Conservation (phyloP, 2,797 vertebrate genomes). For the Enteromius mattozi region DNA sequence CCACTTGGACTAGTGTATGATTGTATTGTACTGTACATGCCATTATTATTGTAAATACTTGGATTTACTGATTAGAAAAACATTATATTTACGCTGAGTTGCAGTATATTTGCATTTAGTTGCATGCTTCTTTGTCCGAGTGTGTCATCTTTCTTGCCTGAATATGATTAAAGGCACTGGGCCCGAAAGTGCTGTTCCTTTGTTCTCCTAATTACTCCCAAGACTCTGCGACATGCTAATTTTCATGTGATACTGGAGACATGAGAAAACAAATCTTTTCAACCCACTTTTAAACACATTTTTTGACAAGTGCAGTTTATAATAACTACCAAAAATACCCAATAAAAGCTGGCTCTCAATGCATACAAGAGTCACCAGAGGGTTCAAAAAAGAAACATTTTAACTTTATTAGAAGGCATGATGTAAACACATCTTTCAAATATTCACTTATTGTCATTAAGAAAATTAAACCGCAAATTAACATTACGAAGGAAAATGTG, state of each 20-base stretch:
- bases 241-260: neutral
- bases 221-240: neutral
- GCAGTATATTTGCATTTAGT: conserved; percentile 67
- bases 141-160: conserved; percentile 66
- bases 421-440: neutral
- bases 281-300: conserved; percentile 13
- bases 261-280: conserved; percentile 22
- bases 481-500: neutral
- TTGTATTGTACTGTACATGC: conserved; percentile 59
- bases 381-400: neutral
- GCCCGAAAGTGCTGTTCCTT: conserved; percentile 50
- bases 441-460: neutral
- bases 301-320: conserved; percentile 5
- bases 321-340: neutral
- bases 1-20: conserved; percentile 52
- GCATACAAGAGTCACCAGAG: neutral
- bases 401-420: neutral
- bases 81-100: conserved; percentile 62
- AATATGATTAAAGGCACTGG: conserved; percentile 67
- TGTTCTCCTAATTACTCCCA: conserved; percentile 45
- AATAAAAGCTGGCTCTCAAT: neutral
- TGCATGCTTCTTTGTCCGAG: conserved; percentile 69
- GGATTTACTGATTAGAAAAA: conserved; percentile 57
- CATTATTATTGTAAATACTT: conserved; percentile 66
- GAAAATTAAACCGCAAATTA: neutral